These are phyloP conservation scores for Heteromurus nitidus DNA, from an alignment of 2,888 invertebrate species.

Conservation along the genomic window DNA sequence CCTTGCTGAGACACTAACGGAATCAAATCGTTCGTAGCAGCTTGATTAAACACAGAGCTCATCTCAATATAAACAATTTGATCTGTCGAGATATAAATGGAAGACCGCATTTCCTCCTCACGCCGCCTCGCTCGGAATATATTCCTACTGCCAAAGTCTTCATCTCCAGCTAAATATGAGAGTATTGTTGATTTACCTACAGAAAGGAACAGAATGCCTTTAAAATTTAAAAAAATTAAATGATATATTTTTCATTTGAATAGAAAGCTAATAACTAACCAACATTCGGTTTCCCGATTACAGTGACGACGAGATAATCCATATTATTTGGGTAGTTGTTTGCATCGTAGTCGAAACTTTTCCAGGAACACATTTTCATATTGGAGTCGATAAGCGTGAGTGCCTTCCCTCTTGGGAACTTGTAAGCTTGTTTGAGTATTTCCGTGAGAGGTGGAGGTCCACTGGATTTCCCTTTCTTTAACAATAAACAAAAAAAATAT, in stretches of 20 bases:
- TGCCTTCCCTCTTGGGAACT: conserved; percentile 64
- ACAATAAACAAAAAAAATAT: not conserved
- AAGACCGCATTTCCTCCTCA: conserved; percentile 64
- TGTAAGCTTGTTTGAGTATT: conserved; percentile 58
- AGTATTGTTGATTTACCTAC: conserved; percentile 70
- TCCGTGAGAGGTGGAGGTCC: conserved; percentile 48
- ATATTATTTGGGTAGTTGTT: conserved; percentile 45
- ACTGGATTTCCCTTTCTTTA: conserved; percentile 46
- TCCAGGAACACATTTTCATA: conserved; percentile 61
- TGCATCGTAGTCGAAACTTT: conserved; percentile 49
- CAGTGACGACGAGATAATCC: conserved; percentile 72
- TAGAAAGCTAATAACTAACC: conserved; percentile 19
- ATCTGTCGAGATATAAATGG: conserved; percentile 65
- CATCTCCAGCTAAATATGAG: conserved; percentile 65
- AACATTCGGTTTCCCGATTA: conserved; percentile 67
- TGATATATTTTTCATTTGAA: not conserved
- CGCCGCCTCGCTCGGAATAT: conserved; percentile 60
- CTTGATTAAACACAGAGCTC: conserved; percentile 69
- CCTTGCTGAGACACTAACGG: conserved; percentile 57
- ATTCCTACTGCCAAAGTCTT: conserved; percentile 53
- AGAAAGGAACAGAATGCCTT: not conserved
- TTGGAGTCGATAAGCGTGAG: conserved; percentile 65
- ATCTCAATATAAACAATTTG: conserved; percentile 71
- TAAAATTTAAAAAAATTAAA: not conserved
- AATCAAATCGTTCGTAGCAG: conserved; percentile 69